phyloP scores from a whole-genome alignment of 2,113 vertebrate genomes.

The Oreotrochilus melanogaster region DNA sequence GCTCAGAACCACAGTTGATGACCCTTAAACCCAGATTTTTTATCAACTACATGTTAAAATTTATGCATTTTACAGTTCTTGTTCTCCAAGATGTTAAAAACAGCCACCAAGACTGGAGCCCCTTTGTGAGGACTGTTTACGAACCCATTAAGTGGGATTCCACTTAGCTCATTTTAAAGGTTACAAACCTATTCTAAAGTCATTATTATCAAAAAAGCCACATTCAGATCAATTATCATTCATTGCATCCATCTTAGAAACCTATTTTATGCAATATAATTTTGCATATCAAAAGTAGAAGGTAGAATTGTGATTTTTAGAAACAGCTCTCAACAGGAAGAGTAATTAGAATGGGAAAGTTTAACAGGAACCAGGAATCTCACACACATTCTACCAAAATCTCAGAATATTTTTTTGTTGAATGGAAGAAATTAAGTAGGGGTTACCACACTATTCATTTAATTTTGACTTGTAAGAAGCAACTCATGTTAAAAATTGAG shows the following conservation, averaged over 20 bases:
- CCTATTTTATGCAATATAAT: neutral
- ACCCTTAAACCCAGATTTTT: neutral
- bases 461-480: neutral
- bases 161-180: slow-evolving; percentile 25
- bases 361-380: neutral
- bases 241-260: neutral
- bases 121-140: neutral
- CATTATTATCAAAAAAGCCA: neutral
- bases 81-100: neutral
- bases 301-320: neutral
- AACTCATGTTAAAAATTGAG: neutral
- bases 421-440: neutral
- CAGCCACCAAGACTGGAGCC: neutral
- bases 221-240: neutral
- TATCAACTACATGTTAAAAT: neutral
- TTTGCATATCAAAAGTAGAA: neutral
- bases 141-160: neutral
- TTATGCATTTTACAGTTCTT: neutral
- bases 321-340: neutral
- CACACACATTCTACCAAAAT: neutral
- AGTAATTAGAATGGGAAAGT: neutral
- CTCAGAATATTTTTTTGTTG: neutral
- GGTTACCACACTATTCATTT: neutral
- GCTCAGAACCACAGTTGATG: neutral
- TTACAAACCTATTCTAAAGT: slow-evolving; percentile 16